Percentiles rank a stretch among this genome's conserved stretches.
Conservation (phyloP, 1,140 invertebrate genomes). For the Campoletis sonorensis region DNA sequence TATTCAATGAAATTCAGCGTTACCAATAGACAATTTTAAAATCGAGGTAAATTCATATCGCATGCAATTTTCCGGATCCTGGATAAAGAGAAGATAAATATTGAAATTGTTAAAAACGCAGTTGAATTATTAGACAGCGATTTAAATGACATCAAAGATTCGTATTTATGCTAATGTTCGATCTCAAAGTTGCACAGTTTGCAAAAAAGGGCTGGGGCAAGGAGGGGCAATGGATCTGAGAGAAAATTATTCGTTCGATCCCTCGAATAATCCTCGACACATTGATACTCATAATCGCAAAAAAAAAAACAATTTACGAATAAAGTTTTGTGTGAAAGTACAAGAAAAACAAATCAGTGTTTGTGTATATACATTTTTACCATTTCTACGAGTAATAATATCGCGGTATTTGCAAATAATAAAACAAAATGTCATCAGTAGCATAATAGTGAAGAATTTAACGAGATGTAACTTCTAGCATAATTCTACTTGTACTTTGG, state of each 20-base stretch:
- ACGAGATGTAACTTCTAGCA: conserved; percentile 63
- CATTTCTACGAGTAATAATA: conserved; percentile 56
- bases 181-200: conserved; percentile 37
- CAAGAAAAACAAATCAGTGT: background rate
- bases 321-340: conserved; percentile 45
- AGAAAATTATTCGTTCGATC: background rate
- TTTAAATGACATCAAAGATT: conserved; percentile 40
- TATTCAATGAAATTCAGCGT: too few relatives aligned
- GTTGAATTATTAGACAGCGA: background rate
- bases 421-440: conserved; percentile 63
- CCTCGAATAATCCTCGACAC: background rate
- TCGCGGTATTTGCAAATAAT: conserved; percentile 57
- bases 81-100: too few relatives aligned
- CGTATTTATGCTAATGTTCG: conserved; percentile 42
- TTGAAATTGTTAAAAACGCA: too few relatives aligned
- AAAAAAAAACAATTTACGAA: conserved; percentile 40
- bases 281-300: conserved; percentile 18
- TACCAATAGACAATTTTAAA: background rate
- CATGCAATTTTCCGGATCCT: conserved; percentile 31
- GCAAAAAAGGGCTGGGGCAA: background rate
- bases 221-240: background rate
- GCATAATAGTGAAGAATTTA: conserved; percentile 57
- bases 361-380: conserved; percentile 14
- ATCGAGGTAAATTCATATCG: conserved; percentile 28
- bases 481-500: conserved; percentile 66